Evolutionary conservation across 2,888 invertebrate species (phyloP), one percentile per base, ranked within the genome.

Genomic region (Chelonus formosanus): DNA sequence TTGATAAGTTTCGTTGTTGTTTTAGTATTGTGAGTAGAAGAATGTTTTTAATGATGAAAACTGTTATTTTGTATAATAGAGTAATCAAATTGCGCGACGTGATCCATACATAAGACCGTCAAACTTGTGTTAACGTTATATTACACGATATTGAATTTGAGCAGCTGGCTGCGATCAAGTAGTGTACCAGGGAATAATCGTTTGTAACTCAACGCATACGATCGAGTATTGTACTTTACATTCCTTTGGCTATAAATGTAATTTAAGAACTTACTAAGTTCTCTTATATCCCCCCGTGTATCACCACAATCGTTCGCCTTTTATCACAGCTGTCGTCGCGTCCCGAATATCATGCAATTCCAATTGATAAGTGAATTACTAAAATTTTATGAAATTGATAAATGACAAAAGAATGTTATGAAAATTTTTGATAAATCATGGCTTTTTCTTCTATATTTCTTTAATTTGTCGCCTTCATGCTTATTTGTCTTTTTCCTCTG

Each of bases 141-240:
- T 63, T 57, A 35, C 6, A 31, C 36, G 55, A 59, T 64, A 67
- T 65, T 68, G 70, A 70, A 67, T 67, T 70, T 63, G 68, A 79
- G 82, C 83, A 83, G 83, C 82, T 81, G 82, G 82, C 83, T 83
- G 83, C 83, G 72, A 76, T 70, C 59, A 76, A 77, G 77, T 79
- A 78, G 64, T 53, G 59, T 56, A 70, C 65, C 71, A 63, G 70
- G 55, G 69, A 73, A 71, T 52, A 40, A 40, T 79, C 77, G 73
- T 78, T 82, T 76, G 76, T 76, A 74, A 70, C 74, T 79, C 76
- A 77, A 77, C 75, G 77, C 80, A 75, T 78, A 81, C 80, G 80
- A 80, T 84, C 78, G 78, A 83, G 83, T 83, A 84, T 84, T 84
- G 84, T 84, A 84, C 83, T 79, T 80, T 84, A 84, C 84, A 84